Conservation (phyloP, 2,888 invertebrate genomes). For the Reticulitermes lucifugus region DNA sequence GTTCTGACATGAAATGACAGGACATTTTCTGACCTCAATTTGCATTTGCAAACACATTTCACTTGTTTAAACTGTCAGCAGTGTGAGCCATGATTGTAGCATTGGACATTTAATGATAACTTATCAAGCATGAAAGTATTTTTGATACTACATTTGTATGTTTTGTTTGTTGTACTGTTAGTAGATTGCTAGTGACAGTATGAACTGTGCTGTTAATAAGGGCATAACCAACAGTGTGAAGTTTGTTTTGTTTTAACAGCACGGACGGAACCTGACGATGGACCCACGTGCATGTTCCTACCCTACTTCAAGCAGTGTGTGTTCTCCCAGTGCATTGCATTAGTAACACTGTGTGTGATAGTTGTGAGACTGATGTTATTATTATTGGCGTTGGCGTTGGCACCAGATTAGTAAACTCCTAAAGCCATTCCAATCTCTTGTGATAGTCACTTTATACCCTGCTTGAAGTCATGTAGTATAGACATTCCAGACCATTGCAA, state of each 20-base stretch:
- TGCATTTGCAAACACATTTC: no score
- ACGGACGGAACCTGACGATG: background rate
- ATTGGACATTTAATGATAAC: no score
- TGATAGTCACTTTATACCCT: background rate
- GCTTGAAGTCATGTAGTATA: background rate
- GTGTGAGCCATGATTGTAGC: no score
- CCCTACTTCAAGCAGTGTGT: conserved; percentile 22
- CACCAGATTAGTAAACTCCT: background rate
- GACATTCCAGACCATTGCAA: background rate
- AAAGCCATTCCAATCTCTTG: background rate
- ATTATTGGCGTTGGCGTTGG: conserved; percentile 40
- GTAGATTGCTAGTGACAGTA: no score
- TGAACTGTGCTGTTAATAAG: no score
- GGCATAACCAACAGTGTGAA: no score
- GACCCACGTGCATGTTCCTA: conserved; percentile 20
- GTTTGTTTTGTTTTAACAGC: conserved; percentile 32
- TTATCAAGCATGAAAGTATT: no score
- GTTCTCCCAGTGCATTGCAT: conserved; percentile 39
- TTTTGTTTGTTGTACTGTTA: no score
- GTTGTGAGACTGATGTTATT: conserved; percentile 46
- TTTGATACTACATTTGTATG: no score
- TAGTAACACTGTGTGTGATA: conserved; percentile 46
- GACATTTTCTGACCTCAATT: no score
- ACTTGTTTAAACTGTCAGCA: no score
- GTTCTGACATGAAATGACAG: no score